Conservation (phyloP, 2,113 vertebrate species). For the Rhinoderma darwinii region DNA sequence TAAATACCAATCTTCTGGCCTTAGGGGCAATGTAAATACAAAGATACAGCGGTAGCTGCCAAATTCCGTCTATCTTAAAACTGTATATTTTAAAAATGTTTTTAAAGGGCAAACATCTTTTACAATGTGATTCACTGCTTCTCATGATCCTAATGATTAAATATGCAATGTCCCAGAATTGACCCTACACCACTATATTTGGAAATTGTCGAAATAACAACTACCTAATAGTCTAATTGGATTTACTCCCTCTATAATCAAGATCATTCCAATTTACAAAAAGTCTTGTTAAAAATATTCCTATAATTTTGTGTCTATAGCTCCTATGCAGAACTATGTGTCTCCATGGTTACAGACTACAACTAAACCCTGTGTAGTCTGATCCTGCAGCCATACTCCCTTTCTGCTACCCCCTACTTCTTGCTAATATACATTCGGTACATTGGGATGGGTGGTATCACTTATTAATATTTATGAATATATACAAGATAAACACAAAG, state of each 20-base stretch:
- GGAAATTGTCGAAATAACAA: no score
- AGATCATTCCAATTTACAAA: no score
- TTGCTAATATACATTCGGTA: neutral
- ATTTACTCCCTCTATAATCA: no score
- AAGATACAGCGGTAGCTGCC: slow-evolving; percentile 18
- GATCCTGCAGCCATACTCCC: neutral
- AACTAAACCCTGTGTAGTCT: neutral
- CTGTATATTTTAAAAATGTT: neutral
- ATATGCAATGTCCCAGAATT: no score
- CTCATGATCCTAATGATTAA: no score
- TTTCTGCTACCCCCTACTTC: neutral
- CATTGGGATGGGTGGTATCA: neutral
- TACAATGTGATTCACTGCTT: neutral
- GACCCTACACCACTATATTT: no score
- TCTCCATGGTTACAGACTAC: neutral
- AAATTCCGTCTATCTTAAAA: slow-evolving; percentile 8
- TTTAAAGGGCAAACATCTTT: neutral
- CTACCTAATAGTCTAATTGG: no score
- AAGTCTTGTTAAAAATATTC: no score
- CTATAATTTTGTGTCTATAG: no score
- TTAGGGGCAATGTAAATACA: slow-evolving; percentile 35
- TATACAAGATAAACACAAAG: no score
- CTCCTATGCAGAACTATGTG: no score
- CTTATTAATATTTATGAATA: no score
- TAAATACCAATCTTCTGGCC: slow-evolving; percentile 12